Conservation (phyloP, 2,113 vertebrate species). For the Vireo altiloquus region DNA sequence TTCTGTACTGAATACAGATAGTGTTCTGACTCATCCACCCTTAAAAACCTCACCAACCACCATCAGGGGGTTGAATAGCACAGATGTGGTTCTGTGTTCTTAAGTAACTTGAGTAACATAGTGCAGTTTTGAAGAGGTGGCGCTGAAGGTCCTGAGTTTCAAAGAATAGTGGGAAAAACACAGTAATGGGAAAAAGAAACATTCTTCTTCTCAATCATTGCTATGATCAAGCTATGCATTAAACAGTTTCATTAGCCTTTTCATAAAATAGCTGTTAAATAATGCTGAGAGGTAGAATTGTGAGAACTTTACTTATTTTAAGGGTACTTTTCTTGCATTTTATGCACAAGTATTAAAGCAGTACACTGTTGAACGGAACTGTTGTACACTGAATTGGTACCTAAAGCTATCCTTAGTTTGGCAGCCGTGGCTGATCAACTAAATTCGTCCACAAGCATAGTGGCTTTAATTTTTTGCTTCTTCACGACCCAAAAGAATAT, state of each 20-base stretch:
- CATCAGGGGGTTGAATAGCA: background rate
- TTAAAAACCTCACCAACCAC: background rate
- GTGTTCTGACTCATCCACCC: slow-evolving; percentile 41
- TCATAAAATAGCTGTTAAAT: background rate
- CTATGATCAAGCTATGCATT: background rate
- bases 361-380: background rate
- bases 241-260: background rate
- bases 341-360: background rate
- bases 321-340: background rate
- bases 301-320: background rate
- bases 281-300: background rate
- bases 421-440: background rate
- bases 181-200: background rate
- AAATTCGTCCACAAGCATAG: background rate
- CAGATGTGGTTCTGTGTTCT: slow-evolving; percentile 21
- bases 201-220: background rate
- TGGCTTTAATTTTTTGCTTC: background rate
- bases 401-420: background rate
- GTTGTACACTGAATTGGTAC: background rate
- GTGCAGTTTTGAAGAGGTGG: background rate
- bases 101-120: slow-evolving; percentile 13
- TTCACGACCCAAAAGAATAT: background rate
- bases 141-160: background rate
- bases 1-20: slow-evolving; percentile 39
- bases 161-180: background rate